Conservation (phyloP, 2,797 vertebrate genomes). For the Liasis olivaceus region DNA sequence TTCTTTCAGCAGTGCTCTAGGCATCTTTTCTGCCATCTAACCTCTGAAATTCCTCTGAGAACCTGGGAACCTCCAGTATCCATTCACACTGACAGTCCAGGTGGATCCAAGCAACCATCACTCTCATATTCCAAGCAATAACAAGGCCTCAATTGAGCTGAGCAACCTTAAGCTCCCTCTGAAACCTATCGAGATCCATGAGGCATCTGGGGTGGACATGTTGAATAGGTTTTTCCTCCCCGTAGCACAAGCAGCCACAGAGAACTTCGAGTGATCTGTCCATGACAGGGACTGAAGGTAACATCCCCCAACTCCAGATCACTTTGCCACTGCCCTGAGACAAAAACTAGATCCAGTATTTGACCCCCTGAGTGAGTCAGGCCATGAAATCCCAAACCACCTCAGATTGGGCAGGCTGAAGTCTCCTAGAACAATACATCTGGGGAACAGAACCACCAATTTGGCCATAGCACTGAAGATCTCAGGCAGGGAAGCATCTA, state of each 20-base stretch:
- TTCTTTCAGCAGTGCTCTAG: background rate
- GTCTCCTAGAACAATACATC: background rate
- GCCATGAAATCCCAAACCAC: background rate
- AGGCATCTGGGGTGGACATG: background rate
- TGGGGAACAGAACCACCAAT: too few species aligned
- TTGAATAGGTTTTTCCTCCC: background rate
- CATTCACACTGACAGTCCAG: background rate
- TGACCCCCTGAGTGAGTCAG: background rate
- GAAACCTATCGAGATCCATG: background rate
- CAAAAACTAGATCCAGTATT: background rate
- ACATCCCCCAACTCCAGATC: background rate
- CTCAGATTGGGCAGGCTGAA: background rate
- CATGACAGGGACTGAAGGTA: background rate
- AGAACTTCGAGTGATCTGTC: background rate
- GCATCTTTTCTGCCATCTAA: background rate
- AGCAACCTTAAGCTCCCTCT: background rate
- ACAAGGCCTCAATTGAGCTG: background rate
- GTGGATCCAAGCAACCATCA: background rate
- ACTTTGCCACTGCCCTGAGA: background rate
- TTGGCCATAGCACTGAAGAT: too few species aligned
- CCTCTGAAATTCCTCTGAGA: background rate
- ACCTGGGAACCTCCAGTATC: background rate
- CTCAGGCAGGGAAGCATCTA: too few species aligned
- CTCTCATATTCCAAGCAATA: background rate
- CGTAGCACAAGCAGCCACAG: background rate